Evolutionary conservation across 2,113 vertebrate genomes (phyloP).

Genomic region (Ptychochromis oligacanthus): DNA sequence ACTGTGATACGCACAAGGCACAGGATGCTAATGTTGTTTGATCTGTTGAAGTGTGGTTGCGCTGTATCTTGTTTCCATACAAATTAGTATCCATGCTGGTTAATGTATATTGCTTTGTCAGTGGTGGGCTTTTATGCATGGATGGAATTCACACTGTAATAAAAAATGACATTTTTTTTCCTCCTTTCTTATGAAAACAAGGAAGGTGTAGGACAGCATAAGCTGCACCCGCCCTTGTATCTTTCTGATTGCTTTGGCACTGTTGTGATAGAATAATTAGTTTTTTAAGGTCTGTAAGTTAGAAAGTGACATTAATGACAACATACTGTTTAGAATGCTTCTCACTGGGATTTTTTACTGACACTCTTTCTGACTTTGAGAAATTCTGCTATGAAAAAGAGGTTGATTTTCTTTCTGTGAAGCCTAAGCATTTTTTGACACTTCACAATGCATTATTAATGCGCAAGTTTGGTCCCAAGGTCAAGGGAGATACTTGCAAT

Average conservation of each 20-base stretch:
- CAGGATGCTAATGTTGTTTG: slow-evolving; percentile 37
- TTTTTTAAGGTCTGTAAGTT: background rate
- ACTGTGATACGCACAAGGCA: slow-evolving; percentile 7
- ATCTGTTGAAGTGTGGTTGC: slow-evolving; percentile 25
- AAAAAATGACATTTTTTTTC: slow-evolving; percentile 6
- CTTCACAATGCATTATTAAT: background rate
- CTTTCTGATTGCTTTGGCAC: background rate
- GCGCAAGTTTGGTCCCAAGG: background rate
- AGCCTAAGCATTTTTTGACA: background rate
- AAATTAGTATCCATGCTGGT: slow-evolving; percentile 15
- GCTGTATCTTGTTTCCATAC: slow-evolving; percentile 28
- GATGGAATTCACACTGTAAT: background rate
- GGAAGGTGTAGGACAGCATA: background rate
- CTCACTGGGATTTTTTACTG: accelerated
- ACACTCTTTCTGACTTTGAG: background rate
- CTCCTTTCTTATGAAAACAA: slow-evolving; percentile 6
- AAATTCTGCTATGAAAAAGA: background rate
- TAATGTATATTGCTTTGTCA: slow-evolving; percentile 21
- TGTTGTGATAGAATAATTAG: background rate
- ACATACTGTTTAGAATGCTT: background rate
- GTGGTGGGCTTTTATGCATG: background rate
- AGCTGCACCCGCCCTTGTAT: background rate
- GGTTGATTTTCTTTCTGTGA: background rate
- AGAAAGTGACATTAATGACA: background rate
- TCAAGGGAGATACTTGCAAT: background rate